Evolutionary conservation across 1,140 invertebrate genomes (phyloP), one percentile per base, ranked within the genome.

Genomic region (Batillaria attramentaria): DNA sequence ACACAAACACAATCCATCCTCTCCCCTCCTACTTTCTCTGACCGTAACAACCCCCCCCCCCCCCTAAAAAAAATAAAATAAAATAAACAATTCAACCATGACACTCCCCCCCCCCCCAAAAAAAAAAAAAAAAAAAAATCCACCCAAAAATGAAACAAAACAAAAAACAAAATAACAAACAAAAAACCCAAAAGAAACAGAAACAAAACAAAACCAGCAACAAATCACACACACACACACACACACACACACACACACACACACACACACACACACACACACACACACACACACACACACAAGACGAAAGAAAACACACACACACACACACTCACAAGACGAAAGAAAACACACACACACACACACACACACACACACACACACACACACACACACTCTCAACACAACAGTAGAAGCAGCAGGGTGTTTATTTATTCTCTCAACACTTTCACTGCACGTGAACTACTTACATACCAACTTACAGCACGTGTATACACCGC

Each of bases 201-300:
- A 73, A 73, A 54, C n/a, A 50, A 73, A 50, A 73, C 43, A 2
- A 10, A 46, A 28, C n/a, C 43, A 46, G 31, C 20, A 28, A 60
- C 24, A 57, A 20, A n/a, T 50, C 13, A 35, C 39, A 37, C 43
- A 42, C 5, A 24, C 24, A 3, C n/a, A 3, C 33, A n/a, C 2
- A 54, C 10, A 31, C 33, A 35, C n/a, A 24, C 42, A 5, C 70
- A 50, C 28, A 73, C 42, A 50, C 50, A 42, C 69, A 50, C 43
- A 43, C 8, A 72, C 13, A 18, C 68, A 18, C 13, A 37, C 35
- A 42, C 35, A 37, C 41, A 39, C 68, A 70, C 68, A 24, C 39
- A 41, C 41, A 4, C 39, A 28, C 39, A 72, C 28, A 42, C 39
- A 8, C 6, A 6, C 28, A 35, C 24, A 33, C 4, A 42, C 4